Evolutionary conservation across 2,888 invertebrate species (phyloP), one percentile per base, ranked within the genome.

Genomic region (Andrena praecox): DNA sequence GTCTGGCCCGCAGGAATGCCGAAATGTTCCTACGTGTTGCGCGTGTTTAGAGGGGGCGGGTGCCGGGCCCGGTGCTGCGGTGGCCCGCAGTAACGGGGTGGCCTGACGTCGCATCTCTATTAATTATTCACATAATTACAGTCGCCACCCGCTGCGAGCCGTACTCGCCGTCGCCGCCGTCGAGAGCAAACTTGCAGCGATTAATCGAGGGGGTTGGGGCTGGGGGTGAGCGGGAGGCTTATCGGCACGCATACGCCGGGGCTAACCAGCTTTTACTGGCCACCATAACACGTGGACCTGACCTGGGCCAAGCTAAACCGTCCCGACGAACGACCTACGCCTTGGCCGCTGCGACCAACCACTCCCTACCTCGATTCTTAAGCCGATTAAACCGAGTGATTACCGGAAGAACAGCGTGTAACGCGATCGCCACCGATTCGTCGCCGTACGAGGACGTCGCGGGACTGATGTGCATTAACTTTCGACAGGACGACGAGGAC

Each of bases 51-150:
- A 88, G 87, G 91, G 91, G 93, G 93, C 93, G 90, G 91, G 91
- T 88, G 89, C 87, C 92, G 92, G 90, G 93, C 93, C 90, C 84
- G 91, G 91, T 92, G 89, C 89, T 89, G 91, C 91, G 93, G 93
- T 93, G 93, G 93, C 92, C 92, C 92, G 93, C 93, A 92, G 91
- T 93, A 93, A 93, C 93, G 93, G 92, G 92, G 93, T 93, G 90
- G 93, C 94, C 93, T 93, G 93, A 93, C 93, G 93, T 93, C 93
- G 90, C 88, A 87, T 88, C 88, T 90, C 90, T 86, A 90, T 90
- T 92, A 91, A 90, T 92, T 92, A 91, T 90, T 91, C 88, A 89
- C 81, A 91, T 86, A 89, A 90, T 93, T 91, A 90, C 89, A 71
- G 73, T 75, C 87, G 85, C 85, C 90, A 85, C 85, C 90, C 76